Conservation (phyloP, 2,888 invertebrate species). For the Cephus rjabovi region DNA sequence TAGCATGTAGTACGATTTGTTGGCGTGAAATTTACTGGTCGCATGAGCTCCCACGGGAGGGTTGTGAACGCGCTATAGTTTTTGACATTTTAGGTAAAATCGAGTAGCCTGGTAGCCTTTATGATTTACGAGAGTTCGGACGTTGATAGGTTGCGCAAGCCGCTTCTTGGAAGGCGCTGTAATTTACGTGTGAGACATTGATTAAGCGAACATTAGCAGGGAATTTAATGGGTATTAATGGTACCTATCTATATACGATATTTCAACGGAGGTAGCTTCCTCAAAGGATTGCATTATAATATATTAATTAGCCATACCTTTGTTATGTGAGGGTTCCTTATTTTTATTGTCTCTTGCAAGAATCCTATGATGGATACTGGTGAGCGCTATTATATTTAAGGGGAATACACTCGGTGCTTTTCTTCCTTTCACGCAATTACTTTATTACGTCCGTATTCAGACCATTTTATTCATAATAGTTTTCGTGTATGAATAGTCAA, state of each 20-base stretch:
- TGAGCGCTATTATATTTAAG: background rate
- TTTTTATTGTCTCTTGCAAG: background rate
- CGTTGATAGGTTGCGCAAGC: background rate
- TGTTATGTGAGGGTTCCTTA: background rate
- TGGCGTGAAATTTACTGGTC: background rate
- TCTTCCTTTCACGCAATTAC: background rate
- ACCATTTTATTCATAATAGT: background rate
- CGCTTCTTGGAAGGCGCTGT: background rate
- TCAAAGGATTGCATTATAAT: background rate
- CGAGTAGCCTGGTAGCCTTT: background rate
- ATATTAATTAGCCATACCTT: background rate
- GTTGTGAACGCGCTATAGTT: background rate
- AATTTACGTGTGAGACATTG: background rate
- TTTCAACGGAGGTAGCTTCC: background rate
- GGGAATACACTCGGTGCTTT: background rate
- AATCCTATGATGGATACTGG: background rate
- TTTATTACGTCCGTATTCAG: background rate
- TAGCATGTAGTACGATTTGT: background rate
- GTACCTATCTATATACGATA: background rate
- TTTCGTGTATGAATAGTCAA: background rate
- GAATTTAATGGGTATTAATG: background rate
- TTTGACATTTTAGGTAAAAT: background rate
- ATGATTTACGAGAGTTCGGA: background rate
- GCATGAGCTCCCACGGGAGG: background rate
- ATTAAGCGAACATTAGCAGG: background rate